Base-by-base conservation (phyloP, 2,797 vertebrate genomes). In the Gallinago nigripennis region DNA sequence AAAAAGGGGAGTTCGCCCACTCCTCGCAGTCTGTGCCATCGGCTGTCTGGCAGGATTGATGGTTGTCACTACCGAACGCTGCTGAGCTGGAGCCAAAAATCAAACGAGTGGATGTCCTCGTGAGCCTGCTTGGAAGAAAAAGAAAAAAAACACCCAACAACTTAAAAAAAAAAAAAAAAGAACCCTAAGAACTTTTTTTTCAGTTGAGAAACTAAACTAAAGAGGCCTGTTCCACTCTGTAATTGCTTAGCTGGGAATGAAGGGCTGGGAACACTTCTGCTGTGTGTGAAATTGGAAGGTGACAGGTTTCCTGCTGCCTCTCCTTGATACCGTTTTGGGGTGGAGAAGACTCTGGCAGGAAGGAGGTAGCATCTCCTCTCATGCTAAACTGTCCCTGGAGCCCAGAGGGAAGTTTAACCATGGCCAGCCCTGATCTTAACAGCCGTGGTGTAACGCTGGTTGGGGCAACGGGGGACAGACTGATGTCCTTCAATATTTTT, bases 1-100 rank as follows among this genome's bases (percentile, higher is more conserved):
- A 56, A 56, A 53, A 11, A 8, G 18, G 17, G 11, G 91, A 88
- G 94, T 90, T 95, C 96, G 90, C 95, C 95, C 95, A 94, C 96
- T 97, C 92, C 21, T 15, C 31, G 71, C 95, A 94, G 94, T 76
- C 90, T 96, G 92, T 96, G 95, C 95, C 94, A 94, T 91, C 92
- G 85, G 88, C 91, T 94, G 94, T 94, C 96, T 96, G 95, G 94
- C 96, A 94, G 95, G 94, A 95, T 94, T 95, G 91, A 94, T 92
- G 95, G 92, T 94, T 97, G 91, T 96, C 95, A 94, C 95, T 96
- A 90, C 88, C 1, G 23, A 96, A 92, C 9, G 20, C 88, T 88
- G 92, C 88, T 96, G 95, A 95, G 88, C 90, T 56, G 46, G 33
- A 94, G 96, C 94, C 95, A 96, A 86, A 86, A 94, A 91, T 61